A percentile compares a stretch with the other conserved stretches of the same genome.
These are phyloP conservation scores for Leptinotarsa defecta DNA, from an alignment of 1,140 invertebrate genomes.

Conservation along the genomic window DNA sequence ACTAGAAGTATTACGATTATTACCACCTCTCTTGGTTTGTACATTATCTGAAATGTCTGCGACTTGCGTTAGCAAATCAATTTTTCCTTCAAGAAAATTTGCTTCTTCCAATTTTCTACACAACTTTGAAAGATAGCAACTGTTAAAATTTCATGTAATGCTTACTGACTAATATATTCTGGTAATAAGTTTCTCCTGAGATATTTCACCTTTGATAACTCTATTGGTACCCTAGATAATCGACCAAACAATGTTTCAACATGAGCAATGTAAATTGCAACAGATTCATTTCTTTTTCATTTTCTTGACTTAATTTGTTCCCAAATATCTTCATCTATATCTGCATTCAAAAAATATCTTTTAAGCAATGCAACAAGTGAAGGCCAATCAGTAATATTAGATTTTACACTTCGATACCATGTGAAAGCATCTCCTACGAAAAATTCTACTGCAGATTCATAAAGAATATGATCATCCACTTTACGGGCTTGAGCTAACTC, in stretches of 20 bases:
- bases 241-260: slow-evolving; percentile 51
- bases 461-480: slow-evolving; percentile 38
- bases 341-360: slow-evolving; percentile 33
- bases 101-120: slow-evolving; percentile 21
- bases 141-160: slow-evolving; percentile 14
- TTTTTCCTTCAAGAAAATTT: neutral
- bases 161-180: slow-evolving; percentile 33
- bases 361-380: slow-evolving; percentile 10
- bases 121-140: neutral
- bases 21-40: neutral
- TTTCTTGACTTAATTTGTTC: slow-evolving; percentile 45
- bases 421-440: slow-evolving; percentile 46
- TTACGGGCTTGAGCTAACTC: slow-evolving; percentile 44
- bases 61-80: neutral
- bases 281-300: slow-evolving; percentile 45
- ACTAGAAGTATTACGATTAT: neutral
- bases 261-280: slow-evolving; percentile 44
- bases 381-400: slow-evolving; percentile 27
- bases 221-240: slow-evolving; percentile 37
- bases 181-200: slow-evolving; percentile 45
- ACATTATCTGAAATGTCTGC: neutral
- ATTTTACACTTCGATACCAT: slow-evolving; percentile 44
- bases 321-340: slow-evolving; percentile 48
- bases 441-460: slow-evolving; percentile 42
- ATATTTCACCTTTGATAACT: slow-evolving; percentile 44